Conservation (phyloP, 1,140 invertebrate genomes). For the Oreohelix idahoensis region DNA sequence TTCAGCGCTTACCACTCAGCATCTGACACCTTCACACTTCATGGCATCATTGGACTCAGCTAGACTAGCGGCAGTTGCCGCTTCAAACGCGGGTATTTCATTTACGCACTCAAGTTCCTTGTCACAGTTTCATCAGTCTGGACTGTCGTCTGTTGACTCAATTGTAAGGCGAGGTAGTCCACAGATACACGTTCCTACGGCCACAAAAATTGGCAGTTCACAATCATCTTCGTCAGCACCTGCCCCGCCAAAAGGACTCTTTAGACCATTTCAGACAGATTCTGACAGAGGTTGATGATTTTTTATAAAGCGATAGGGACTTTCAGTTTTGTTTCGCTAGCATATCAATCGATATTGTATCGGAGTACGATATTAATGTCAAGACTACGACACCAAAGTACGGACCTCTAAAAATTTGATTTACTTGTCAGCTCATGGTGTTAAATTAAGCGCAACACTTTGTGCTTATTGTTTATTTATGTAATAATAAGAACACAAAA, state of each 20-base stretch:
- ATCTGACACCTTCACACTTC: constrained; percentile 45
- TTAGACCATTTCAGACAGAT: constrained; percentile 58
- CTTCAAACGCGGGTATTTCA: constrained; percentile 40
- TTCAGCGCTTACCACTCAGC: constrained; percentile 31
- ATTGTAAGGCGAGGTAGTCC: not conserved
- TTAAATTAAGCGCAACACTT: too few relatives aligned
- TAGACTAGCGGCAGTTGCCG: constrained; percentile 46
- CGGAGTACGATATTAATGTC: too few relatives aligned
- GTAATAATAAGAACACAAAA: too few relatives aligned
- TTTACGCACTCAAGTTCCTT: constrained; percentile 31
- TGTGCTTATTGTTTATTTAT: too few relatives aligned
- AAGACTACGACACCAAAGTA: too few relatives aligned
- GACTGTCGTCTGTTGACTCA: constrained; percentile 44
- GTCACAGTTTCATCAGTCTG: constrained; percentile 4
- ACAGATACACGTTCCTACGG: constrained; percentile 1
- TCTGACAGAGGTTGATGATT: constrained; percentile 46
- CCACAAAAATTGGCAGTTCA: constrained; percentile 28
- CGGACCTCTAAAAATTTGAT: too few relatives aligned
- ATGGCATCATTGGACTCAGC: constrained; percentile 45
- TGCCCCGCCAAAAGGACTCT: constrained; percentile 53
- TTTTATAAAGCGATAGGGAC: too few relatives aligned
- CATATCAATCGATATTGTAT: too few relatives aligned
- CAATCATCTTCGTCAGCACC: constrained; percentile 39
- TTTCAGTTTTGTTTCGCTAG: too few relatives aligned
- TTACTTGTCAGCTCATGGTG: too few relatives aligned